Evolutionary conservation across 30 jellyfish, hydroid and myxozoan species (phyloP).

Genomic region (Kudoa iwatai): DNA sequence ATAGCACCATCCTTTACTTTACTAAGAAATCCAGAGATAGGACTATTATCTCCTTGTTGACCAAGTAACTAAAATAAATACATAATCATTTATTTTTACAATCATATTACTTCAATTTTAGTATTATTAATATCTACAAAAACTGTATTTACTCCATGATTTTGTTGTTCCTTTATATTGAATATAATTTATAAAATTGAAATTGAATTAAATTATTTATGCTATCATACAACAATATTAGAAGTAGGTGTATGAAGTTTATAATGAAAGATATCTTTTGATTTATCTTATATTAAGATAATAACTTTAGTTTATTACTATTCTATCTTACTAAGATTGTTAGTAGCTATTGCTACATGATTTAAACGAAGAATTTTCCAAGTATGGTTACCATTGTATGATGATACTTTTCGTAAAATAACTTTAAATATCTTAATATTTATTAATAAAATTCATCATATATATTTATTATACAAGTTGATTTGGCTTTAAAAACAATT

Average conservation of each 20-base stretch:
- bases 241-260: too few species aligned
- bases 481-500: too few species aligned
- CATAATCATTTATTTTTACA: not conserved
- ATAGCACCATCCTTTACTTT: constrained; percentile 66
- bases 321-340: constrained; percentile 13
- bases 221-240: not conserved
- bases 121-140: constrained; percentile 68
- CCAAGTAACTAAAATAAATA: constrained; percentile 10
- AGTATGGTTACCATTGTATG: too few species aligned
- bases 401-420: too few species aligned
- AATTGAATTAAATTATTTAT: not conserved
- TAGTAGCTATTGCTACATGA: constrained; percentile 96
- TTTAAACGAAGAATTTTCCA: too few species aligned
- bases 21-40: constrained; percentile 41
- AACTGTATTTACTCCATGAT: constrained; percentile 88
- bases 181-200: not conserved
- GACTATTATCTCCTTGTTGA: constrained; percentile 54
- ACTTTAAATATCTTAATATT: too few species aligned
- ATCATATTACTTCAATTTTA: constrained; percentile 25
- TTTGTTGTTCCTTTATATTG: constrained; percentile 23
- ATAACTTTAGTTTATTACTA: not conserved
- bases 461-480: too few species aligned
- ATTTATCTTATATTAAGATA: too few species aligned
- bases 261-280: too few species aligned
- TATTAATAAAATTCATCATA: too few species aligned